Evolutionary conservation across 2,888 invertebrate genomes (phyloP), one percentile per base, ranked within the genome.

Genomic region (Dascillus cervinus): DNA sequence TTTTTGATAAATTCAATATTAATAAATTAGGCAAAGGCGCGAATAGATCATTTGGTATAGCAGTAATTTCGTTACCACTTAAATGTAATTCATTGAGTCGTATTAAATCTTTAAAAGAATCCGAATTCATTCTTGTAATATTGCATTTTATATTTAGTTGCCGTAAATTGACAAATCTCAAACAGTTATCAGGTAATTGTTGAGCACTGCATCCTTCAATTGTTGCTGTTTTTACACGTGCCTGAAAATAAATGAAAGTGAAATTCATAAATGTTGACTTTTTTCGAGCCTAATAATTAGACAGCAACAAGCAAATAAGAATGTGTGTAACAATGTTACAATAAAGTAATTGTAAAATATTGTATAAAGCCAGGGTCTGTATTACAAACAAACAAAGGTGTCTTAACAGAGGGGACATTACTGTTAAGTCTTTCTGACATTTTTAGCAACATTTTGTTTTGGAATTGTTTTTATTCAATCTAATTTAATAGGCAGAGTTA

Each of bases 11-110:
- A 27, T 41, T 26, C 22, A 49, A 24, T 11, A 20, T 26, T 34
- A 39, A 14, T 11, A 50, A 28, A 3, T 20, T 11, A 12, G 26
- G 23, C n/a, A 46, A 20, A 6, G 36, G 25, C 14, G 20, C 24
- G 17, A 44, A 50, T 2, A 49, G 12, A 32, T 45, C 33, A 19
- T 43, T 38, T 21, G 49, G 49, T 12, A 49, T 42, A 2, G 22
- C 26, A 13, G 20, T 10, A 9, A 49, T 34, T 12, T 27, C 22
- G 29, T 49, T 49, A 9, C 25, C 4, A 11, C 33, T 29, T 26
- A 50, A 32, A 27, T 47, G 29, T 9, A 49, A 27, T 15, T 11
- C 23, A 15, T 12, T 24, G 12, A 47, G 21, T 5, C 33, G 9
- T 11, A 20, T 17, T 21, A 47, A 32, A 21, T 46, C 43, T 13